Base-by-base conservation (phyloP, 1,140 invertebrate genomes). In the Tenebrio molitor region DNA sequence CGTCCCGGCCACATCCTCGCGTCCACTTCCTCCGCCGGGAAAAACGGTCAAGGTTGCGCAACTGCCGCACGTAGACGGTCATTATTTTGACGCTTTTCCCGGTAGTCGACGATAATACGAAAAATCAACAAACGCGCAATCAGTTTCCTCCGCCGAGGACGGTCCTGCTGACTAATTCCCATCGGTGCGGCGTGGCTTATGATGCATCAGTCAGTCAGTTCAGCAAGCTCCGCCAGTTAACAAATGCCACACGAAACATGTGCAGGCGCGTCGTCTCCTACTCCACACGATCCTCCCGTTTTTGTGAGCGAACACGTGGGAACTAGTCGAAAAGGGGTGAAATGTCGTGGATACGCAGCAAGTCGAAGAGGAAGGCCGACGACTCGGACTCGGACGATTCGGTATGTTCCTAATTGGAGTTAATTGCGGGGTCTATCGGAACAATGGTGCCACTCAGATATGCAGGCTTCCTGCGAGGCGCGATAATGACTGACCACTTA, bases 371-470 rank as follows among this genome's bases (percentile, higher is more conserved):
- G 41, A 21, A 23, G 34, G 23, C n/a, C 8, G 69, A 63, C 29
- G 75, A 72, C 2, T 65, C 58, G 19, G 74, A 74, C 63, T 77
- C 76, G 6, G 74, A 77, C 25, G 76, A 77, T 65, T 77, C 76
- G 72, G 76, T 77, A 77, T 44, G 74, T 42, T 58, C 8, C 15
- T 29, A 25, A 29, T 29, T 29, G 25, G 25, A 29, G 25, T 8
- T 29, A 29, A 29, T 29, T 29, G 25, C 3, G 3, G 25, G 25
- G 25, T 8, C 25, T 29, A 29, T 29, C 25, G 25, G 8, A 29
- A 29, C 25, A 29, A 8, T 3, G 25, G 25, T n/a, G n/a, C n/a
- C n/a, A n/a, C 25, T 4, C 25, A 29, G 25, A 29, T 29, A 29
- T 4, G 8, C 3, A 29, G 3, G 25, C 8, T 29, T 29, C 25